These are phyloP conservation scores for Meandrusa payeni DNA, from an alignment of 2,888 invertebrate genomes.

Conservation along the genomic window DNA sequence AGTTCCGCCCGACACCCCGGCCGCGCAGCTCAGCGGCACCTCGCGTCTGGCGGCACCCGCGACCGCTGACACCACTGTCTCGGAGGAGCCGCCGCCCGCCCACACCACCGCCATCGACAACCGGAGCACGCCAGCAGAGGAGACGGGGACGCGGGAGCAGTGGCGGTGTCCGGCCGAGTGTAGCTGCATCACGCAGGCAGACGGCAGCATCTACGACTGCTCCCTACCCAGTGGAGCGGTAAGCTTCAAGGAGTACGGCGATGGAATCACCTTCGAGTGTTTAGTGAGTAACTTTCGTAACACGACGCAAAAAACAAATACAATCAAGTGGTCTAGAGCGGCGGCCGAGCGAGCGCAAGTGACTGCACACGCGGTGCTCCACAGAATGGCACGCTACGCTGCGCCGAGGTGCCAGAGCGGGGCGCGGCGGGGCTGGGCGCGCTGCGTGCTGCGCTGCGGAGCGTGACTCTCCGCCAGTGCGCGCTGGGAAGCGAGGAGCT, in stretches of 20 bases:
- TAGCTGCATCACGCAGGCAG: slow-evolving; percentile 15
- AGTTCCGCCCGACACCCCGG: too few relatives aligned
- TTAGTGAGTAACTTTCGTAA: slow-evolving; percentile 1
- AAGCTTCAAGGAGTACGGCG: slow-evolving; percentile 18
- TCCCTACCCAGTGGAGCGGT: slow-evolving; percentile 17
- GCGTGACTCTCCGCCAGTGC: slow-evolving; percentile 11
- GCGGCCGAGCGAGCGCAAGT: too few relatives aligned
- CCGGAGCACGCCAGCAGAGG: neutral
- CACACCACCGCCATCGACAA: neutral
- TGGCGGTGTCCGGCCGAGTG: slow-evolving; percentile 24
- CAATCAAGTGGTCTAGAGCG: too few relatives aligned
- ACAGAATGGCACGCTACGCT: slow-evolving; percentile 16
- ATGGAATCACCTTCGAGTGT: slow-evolving; percentile 16
- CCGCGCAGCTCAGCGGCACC: neutral
- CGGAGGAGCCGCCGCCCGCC: neutral
- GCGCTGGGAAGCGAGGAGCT: slow-evolving; percentile 8
- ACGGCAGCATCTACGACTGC: slow-evolving; percentile 16
- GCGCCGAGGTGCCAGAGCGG: slow-evolving; percentile 7
- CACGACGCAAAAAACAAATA: neutral
- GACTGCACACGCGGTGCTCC: too few relatives aligned
- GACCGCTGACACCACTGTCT: neutral
- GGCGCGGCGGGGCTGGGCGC: neutral
- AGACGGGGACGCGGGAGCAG: neutral
- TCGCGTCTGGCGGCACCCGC: neutral
- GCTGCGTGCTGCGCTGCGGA: neutral